phyloP scores from a whole-genome alignment of 1,140 invertebrate species.

The Zaprionus africanus region DNA sequence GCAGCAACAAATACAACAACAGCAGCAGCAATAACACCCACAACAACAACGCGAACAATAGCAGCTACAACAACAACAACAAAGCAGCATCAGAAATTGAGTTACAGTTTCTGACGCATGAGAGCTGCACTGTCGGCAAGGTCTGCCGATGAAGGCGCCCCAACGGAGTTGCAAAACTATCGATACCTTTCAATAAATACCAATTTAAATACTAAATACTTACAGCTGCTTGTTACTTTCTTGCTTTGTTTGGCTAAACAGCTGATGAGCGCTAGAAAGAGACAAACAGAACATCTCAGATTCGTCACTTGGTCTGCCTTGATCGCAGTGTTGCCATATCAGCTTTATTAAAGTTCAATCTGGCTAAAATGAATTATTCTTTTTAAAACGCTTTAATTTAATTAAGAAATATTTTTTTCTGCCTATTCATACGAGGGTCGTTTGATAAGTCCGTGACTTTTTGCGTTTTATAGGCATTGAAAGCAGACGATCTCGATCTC shows the following conservation, averaged over 20 bases:
- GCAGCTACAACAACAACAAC: neutral
- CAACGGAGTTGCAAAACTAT: neutral
- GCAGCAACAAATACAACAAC: neutral
- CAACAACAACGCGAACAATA: too few species aligned
- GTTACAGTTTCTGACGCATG: neutral
- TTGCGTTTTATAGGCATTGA: too few species aligned
- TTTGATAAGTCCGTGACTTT: too few species aligned
- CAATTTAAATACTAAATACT: neutral
- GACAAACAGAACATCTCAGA: too few species aligned
- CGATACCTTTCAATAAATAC: neutral
- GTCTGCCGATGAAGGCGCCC: neutral
- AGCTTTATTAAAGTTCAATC: neutral
- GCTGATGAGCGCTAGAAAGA: too few species aligned
- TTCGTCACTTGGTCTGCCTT: too few species aligned
- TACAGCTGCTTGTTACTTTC: neutral
- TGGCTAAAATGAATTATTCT: too few species aligned
- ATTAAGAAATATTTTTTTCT: too few species aligned
- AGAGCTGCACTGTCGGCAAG: neutral
- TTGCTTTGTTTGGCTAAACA: too few species aligned
- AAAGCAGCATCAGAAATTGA: neutral
- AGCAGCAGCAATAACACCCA: neutral
- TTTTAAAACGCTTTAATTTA: too few species aligned
- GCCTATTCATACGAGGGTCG: too few species aligned
- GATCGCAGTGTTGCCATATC: neutral
- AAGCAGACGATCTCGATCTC: too few species aligned